phyloP scores from a whole-genome alignment of 2,888 invertebrate genomes.

The Rhamphomyia laevipes region DNA sequence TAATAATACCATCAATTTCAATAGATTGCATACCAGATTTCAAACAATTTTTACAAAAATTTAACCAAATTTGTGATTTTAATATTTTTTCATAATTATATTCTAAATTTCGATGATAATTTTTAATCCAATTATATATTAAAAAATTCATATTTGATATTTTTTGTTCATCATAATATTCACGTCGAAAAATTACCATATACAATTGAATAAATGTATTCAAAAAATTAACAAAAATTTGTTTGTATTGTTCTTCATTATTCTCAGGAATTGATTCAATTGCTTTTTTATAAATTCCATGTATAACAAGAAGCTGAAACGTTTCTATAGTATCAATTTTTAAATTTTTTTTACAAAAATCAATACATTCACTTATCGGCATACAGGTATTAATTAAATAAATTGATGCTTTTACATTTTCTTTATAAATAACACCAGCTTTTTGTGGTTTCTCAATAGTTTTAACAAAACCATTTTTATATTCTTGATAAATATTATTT shows the following conservation, averaged over 20 bases:
- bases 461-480: conserved; percentile 50
- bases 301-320: conserved; percentile 46
- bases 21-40: conserved; percentile 48
- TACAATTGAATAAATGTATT: conserved; percentile 42
- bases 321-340: conserved; percentile 50
- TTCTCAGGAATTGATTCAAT: conserved; percentile 24
- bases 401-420: conserved; percentile 45
- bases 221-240: conserved; percentile 42
- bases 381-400: conserved; percentile 49
- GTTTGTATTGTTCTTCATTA: conserved; percentile 31
- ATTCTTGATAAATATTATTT: conserved; percentile 43
- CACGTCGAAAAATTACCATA: conserved; percentile 41
- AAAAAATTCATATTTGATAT: conserved; percentile 34
- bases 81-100: conserved; percentile 29
- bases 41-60: conserved; percentile 51
- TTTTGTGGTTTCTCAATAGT: conserved; percentile 58
- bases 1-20: conserved; percentile 28
- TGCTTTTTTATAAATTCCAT: conserved; percentile 44
- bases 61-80: conserved; percentile 42
- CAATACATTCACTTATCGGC: conserved; percentile 44
- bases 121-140: conserved; percentile 28
- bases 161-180: conserved; percentile 26
- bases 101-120: conserved; percentile 1
- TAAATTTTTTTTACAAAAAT: conserved; percentile 45
- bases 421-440: conserved; percentile 50